These are phyloP conservation scores for Suncus etruscus DNA, from an alignment of 2,113 vertebrate genomes.

Conservation along the genomic window DNA sequence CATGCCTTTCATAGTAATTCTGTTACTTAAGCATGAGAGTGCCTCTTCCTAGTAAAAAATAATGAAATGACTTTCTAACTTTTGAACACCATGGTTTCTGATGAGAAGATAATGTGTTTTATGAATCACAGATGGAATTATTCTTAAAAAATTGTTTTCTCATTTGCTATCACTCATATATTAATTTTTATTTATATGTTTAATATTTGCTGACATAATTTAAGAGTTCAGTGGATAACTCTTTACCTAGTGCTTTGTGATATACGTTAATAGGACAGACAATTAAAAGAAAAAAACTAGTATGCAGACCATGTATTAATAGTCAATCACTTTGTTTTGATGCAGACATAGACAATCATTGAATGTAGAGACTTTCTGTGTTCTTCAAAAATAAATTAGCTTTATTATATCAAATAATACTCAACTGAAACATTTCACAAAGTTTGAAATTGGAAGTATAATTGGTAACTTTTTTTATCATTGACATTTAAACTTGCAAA, in stretches of 20 bases:
- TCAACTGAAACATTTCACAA: conserved; percentile 51
- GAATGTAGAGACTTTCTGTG: conserved; percentile 56
- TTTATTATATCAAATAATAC: conserved; percentile 35
- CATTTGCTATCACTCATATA: conserved; percentile 53
- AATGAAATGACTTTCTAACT: conserved; percentile 67
- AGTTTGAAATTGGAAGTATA: conserved; percentile 53
- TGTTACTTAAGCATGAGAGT: conserved; percentile 58
- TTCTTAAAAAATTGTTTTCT: conserved; percentile 59
- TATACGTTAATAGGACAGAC: conserved; percentile 55
- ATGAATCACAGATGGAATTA: conserved; percentile 62
- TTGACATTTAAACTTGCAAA: conserved; percentile 50
- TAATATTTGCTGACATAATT: conserved; percentile 55
- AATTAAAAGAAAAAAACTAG: conserved; percentile 74
- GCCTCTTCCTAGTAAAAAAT: conserved; percentile 57
- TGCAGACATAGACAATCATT: conserved; percentile 56
- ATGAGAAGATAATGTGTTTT: conserved; percentile 62
- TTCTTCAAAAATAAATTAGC: conserved; percentile 54
- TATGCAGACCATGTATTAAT: conserved; percentile 24
- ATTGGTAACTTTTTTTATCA: conserved; percentile 50
- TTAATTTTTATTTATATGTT: conserved; percentile 51
- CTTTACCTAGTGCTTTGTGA: conserved; percentile 38
- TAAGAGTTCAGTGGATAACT: conserved; percentile 38
- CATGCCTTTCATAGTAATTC: conserved; percentile 63
- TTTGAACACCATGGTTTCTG: conserved; percentile 64
- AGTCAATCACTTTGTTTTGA: conserved; percentile 50